Evolutionary conservation across 2,797 vertebrate genomes (phyloP).

Genomic region (Gambusia yucatana): DNA sequence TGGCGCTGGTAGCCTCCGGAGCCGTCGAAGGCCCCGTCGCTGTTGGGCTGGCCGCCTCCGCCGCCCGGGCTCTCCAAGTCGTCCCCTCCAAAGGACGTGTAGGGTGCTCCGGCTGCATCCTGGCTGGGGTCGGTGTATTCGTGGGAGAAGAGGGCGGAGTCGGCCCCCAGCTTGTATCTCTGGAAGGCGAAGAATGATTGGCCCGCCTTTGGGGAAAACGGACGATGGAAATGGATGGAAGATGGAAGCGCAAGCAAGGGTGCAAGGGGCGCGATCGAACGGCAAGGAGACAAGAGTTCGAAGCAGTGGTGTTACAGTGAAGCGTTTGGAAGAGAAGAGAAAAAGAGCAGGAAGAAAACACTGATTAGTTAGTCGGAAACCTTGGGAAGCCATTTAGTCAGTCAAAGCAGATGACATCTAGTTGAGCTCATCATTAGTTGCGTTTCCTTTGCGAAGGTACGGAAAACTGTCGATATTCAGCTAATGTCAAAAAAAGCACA

Average conservation of each 20-base stretch:
- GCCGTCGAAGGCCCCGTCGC: conserved; percentile 84
- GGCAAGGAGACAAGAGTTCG: neutral
- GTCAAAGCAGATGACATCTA: conserved; percentile 37
- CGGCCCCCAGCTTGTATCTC: conserved; percentile 92
- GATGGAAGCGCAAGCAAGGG: neutral
- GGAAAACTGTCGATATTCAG: no score
- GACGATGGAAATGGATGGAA: conserved; percentile 1
- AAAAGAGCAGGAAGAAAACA: conserved; percentile 44
- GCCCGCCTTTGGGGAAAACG: conserved; percentile 81
- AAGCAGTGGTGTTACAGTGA: conserved; percentile 55
- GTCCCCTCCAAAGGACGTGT: conserved; percentile 81
- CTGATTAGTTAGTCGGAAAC: conserved; percentile 56
- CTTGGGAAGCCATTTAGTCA: conserved; percentile 34
- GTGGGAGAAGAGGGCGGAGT: conserved; percentile 97
- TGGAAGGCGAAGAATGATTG: conserved; percentile 93
- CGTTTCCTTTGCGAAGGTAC: no score
- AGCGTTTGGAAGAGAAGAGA: conserved; percentile 20
- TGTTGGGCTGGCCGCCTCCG: conserved; percentile 81
- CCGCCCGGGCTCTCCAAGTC: conserved; percentile 81
- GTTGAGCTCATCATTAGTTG: neutral
- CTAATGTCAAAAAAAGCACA: no score
- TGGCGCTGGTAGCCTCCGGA: conserved; percentile 92
- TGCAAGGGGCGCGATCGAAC: conserved; percentile 15
- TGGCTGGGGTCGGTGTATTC: conserved; percentile 97
- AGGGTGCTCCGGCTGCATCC: conserved; percentile 88